phyloP scores from a whole-genome alignment of 2,113 vertebrate genomes.

The Ceyx margarethae region DNA sequence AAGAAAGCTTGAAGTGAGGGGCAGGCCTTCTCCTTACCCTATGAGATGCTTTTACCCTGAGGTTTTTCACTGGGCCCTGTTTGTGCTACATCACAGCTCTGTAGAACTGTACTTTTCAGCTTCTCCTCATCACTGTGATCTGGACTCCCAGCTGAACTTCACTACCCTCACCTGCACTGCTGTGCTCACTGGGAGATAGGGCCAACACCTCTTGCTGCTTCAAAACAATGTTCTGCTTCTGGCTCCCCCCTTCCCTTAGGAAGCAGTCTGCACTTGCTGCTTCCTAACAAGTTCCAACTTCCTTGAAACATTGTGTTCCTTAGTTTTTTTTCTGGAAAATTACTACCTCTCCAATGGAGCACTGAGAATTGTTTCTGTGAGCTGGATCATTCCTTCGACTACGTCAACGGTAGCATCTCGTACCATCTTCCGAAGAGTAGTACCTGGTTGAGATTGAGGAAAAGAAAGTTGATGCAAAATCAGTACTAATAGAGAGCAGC shows the following conservation, averaged over 20 bases:
- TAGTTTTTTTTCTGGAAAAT: background rate
- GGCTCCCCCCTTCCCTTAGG: background rate
- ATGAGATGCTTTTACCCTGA: background rate
- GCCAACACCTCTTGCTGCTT: background rate
- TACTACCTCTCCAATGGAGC: conserved; percentile 81
- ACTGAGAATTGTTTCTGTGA: conserved; percentile 81
- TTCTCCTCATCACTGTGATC: background rate
- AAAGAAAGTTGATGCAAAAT: background rate
- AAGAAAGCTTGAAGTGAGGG: background rate
- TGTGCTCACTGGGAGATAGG: background rate
- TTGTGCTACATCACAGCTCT: background rate
- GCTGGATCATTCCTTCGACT: conserved; percentile 83
- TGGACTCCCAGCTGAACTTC: background rate
- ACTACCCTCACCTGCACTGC: background rate
- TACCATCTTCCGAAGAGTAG: conserved; percentile 82
- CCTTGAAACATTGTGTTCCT: background rate
- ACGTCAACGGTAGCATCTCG: conserved; percentile 81
- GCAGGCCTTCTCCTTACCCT: background rate
- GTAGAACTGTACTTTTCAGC: background rate
- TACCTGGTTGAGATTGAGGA: conserved; percentile 71
- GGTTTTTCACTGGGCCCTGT: background rate
- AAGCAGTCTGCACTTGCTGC: background rate
- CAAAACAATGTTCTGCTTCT: background rate
- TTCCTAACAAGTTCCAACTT: background rate
- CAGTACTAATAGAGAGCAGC: background rate